Base-by-base conservation (phyloP, 2,113 vertebrate species). In the Thunnus maccoyii region DNA sequence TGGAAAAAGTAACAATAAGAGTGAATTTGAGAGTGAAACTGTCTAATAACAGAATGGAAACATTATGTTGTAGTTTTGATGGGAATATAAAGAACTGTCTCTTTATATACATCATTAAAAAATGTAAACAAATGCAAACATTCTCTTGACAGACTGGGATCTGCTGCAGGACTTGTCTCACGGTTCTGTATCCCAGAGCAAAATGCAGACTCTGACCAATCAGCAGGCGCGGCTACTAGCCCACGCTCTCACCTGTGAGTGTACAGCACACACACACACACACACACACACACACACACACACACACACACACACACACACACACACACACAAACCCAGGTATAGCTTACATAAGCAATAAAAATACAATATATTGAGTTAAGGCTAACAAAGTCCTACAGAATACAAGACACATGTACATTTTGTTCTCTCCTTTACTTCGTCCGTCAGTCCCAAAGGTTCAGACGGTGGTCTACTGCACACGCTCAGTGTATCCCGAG, bases 401-500 rank as follows among this genome's bases (percentile, higher is more conserved):
- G 46, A 46, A 60, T 1, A 7, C 11, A n/a, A 3, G 25, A 71
- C 1, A 25, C 51, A 52, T 3, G 13, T 41, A 41, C 5, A 22
- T 14, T 55, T 12, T 36, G 20, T 36, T 50, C 30, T 56, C 4
- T 68, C 7, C 3, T 68, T 63, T 54, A 70, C 16, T 72, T 52
- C 72, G 4, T 80, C 57, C 86, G 80, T 55, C 82, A 99, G 98
- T 98, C 94, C 76, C 93, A 36, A 96, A 96, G 93, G 97, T 95
- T 62, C 94, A 96, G 92, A 94, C 95, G 1, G 90, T 98, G 90
- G 94, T 99, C 76, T 99, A 99, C 92, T 96, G 97, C 89, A 99
- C 98, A 36, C 97, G 96, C 83, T 99, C 98, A 1, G 60, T 96
- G 84, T 96, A 96, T 84, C 87, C 92, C 3, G 96, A 99, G 90